These are phyloP conservation scores for Aspiorhynchus laticeps DNA, from an alignment of 2,113 vertebrate genomes.

Conservation along the genomic window DNA sequence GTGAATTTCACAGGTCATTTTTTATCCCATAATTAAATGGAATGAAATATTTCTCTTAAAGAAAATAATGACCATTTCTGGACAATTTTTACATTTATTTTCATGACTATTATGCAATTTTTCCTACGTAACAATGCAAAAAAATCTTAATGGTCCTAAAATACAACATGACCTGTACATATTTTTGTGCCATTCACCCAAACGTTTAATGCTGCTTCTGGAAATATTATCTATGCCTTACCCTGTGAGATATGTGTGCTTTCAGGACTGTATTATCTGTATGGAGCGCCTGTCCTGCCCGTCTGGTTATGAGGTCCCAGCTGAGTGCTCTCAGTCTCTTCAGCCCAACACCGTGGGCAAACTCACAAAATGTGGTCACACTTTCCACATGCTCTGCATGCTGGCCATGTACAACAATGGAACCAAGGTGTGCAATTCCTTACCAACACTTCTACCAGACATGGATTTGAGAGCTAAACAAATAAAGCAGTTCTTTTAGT, in stretches of 20 bases:
- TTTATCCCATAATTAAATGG: neutral
- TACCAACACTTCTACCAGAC: neutral
- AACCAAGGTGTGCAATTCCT: slow-evolving; percentile 82
- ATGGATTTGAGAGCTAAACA: neutral
- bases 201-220: neutral
- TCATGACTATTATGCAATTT: neutral
- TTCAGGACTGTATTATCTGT: slow-evolving; percentile 96
- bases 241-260: neutral
- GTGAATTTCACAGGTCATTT: neutral
- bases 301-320: slow-evolving; percentile 82
- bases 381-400: slow-evolving; percentile 94
- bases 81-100: neutral
- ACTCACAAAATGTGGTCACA: slow-evolving; percentile 87
- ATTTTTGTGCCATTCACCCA: neutral
- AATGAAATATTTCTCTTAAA: neutral
- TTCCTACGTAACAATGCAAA: neutral
- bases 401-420: slow-evolving; percentile 98
- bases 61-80: neutral
- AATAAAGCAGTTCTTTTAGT: slow-evolving; percentile 13
- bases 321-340: slow-evolving; percentile 71
- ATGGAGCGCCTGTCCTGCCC: slow-evolving; percentile 90
- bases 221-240: neutral
- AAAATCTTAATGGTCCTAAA: neutral
- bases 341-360: slow-evolving; percentile 79
- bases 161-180: neutral